phyloP scores from a whole-genome alignment of 2,888 invertebrate genomes.

The Yponomeuta malinellus region DNA sequence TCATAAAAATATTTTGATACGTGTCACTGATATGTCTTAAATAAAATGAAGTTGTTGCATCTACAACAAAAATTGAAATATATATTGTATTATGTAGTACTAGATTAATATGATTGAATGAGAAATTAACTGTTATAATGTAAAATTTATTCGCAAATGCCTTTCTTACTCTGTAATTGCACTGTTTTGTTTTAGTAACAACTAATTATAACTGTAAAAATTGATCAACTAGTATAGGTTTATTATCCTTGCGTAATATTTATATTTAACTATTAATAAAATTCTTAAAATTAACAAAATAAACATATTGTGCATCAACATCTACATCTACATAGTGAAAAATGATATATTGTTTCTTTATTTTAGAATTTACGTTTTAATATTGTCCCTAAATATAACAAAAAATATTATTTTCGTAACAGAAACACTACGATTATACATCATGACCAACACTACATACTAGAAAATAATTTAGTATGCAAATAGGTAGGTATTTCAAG shows the following conservation, averaged over 20 bases:
- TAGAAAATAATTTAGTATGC: conserved; percentile 6
- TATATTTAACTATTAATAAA: conserved; percentile 38
- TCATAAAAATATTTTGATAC: too few species aligned
- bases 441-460: background rate
- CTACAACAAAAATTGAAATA: background rate
- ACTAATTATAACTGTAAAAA: conserved; percentile 3
- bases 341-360: conserved; percentile 29
- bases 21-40: too few species aligned
- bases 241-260: conserved; percentile 34
- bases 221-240: background rate
- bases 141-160: background rate
- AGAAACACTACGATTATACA: conserved; percentile 8
- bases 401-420: conserved; percentile 5
- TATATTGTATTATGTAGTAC: too few species aligned
- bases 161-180: conserved; percentile 14
- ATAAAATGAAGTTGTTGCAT: too few species aligned
- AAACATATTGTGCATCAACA: conserved; percentile 62
- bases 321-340: conserved; percentile 65
- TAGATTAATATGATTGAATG: too few species aligned
- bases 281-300: conserved; percentile 48
- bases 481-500: background rate
- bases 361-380: conserved; percentile 36
- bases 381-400: conserved; percentile 21
- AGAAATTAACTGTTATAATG: too few species aligned
- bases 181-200: conserved; percentile 10